Conservation (phyloP, 2,888 invertebrate species). For the Chesias legatella region DNA sequence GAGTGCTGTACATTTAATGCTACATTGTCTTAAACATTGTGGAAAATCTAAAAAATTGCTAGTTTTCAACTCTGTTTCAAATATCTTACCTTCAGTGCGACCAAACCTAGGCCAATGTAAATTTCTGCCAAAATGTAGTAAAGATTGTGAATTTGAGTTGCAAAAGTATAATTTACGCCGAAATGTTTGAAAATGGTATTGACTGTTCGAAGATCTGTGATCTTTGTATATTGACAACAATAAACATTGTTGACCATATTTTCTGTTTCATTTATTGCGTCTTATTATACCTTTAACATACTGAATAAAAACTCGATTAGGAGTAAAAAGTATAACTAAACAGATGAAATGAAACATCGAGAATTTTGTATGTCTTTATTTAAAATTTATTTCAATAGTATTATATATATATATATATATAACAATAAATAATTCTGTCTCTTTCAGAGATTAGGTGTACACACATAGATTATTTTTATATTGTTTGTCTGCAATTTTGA, state of each 20-base stretch:
- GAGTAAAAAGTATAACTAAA: too few species aligned
- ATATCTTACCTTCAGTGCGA: too few species aligned
- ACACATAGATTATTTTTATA: slow-evolving; percentile 49
- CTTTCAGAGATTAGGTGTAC: slow-evolving; percentile 64
- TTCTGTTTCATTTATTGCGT: slow-evolving; percentile 25
- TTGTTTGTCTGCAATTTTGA: slow-evolving; percentile 51
- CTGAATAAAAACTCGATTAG: too few species aligned
- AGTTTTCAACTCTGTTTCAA: too few species aligned
- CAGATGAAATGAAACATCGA: slow-evolving; percentile 29
- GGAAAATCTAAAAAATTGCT: too few species aligned
- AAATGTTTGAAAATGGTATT: slow-evolving; percentile 53
- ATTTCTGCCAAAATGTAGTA: slow-evolving; percentile 2
- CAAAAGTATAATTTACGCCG: slow-evolving; percentile 25
- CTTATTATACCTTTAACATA: too few species aligned
- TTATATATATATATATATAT: slow-evolving; percentile 57
- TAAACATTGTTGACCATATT: slow-evolving; percentile 64
- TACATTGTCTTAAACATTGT: too few species aligned
- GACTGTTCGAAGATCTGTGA: slow-evolving; percentile 64
- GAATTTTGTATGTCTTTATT: slow-evolving; percentile 64
- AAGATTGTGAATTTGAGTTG: slow-evolving; percentile 1
- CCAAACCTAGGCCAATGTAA: background rate
- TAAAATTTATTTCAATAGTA: slow-evolving; percentile 72
- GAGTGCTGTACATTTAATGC: too few species aligned
- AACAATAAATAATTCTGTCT: slow-evolving; percentile 77
- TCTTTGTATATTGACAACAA: slow-evolving; percentile 69